A percentile compares a stretch with the other conserved stretches of the same genome.
These are phyloP conservation scores for Staurois parvus DNA, from an alignment of 2,797 vertebrate species.

Conservation along the genomic window DNA sequence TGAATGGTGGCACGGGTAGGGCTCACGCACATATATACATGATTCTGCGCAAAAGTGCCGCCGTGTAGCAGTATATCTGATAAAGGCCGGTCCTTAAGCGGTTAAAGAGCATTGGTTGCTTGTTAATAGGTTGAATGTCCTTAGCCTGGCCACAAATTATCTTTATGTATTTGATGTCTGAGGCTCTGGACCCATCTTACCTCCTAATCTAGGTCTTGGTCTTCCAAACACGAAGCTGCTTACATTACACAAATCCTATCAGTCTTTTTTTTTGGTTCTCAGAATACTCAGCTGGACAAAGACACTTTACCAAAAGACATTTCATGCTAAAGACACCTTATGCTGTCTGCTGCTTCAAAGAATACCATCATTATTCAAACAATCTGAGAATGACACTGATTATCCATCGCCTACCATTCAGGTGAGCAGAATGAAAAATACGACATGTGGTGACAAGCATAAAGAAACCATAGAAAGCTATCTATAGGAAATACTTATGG, in stretches of 20 bases:
- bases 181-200: neutral
- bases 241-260: neutral
- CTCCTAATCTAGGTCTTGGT: neutral
- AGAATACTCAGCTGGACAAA: constrained; percentile 1
- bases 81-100: no score
- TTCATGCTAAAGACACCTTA: neutral
- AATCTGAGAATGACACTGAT: neutral
- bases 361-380: constrained; percentile 13
- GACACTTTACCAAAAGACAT: neutral
- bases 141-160: no score
- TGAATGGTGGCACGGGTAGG: no score
- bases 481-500: neutral
- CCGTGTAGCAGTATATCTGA: no score
- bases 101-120: no score
- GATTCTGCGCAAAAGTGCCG: no score
- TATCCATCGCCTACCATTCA: neutral
- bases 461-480: neutral
- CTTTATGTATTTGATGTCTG: no score
- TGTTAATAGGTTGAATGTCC: no score
- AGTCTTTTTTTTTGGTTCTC: neutral
- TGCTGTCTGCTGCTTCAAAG: neutral
- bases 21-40: no score
- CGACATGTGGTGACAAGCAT: constrained; percentile 6
- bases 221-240: neutral
- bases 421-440: neutral